Percentiles rank a stretch among this genome's conserved stretches.
Evolutionary conservation across 2,888 invertebrate species (phyloP).

Genomic region (Synergus japonicus): DNA sequence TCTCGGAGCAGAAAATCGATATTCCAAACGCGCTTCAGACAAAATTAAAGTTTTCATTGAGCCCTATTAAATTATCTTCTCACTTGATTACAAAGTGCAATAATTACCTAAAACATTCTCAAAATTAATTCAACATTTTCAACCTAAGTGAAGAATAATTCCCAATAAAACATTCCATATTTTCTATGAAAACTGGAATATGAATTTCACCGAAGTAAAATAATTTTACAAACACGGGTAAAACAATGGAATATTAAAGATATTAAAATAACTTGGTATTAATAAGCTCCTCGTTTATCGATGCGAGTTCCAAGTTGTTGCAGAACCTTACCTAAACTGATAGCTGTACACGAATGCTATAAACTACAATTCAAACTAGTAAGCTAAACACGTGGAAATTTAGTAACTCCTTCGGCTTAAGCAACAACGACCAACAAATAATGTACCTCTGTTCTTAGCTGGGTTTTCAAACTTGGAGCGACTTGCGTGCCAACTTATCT

Average conservation of each 20-base stretch:
- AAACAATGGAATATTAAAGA: background rate
- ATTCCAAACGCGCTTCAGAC: background rate
- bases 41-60: background rate
- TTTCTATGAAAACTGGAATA: background rate
- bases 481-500: constrained; percentile 54
- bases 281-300: constrained; percentile 21
- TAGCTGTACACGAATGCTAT: constrained; percentile 48
- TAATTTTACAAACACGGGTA: background rate
- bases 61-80: background rate
- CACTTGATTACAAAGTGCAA: background rate
- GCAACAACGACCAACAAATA: constrained; percentile 54
- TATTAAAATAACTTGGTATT: background rate
- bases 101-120: background rate
- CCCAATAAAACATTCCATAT: background rate
- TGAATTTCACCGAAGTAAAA: background rate
- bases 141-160: background rate
- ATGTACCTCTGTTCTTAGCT: constrained; percentile 47
- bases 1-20: constrained; percentile 23
- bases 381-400: constrained; percentile 53
- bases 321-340: constrained; percentile 20
- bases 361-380: constrained; percentile 57
- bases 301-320: background rate
- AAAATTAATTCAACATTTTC: background rate
- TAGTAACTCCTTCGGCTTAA: constrained; percentile 54
- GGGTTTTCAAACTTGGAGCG: constrained; percentile 46